Conservation (phyloP, 2,113 vertebrate species). For the Girardinichthys multiradiatus region DNA sequence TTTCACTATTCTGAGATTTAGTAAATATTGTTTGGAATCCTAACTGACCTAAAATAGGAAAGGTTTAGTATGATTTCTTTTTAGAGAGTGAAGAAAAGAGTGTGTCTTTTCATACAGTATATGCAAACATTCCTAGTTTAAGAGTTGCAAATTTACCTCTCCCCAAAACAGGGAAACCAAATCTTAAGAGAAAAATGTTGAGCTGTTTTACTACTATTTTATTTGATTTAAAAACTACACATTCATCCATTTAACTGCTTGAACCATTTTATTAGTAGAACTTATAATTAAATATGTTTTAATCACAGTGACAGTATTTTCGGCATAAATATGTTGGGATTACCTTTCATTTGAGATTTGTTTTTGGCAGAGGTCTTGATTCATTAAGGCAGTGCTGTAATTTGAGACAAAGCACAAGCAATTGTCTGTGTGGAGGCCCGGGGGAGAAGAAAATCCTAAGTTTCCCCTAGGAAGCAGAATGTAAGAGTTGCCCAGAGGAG, state of each 20-base stretch:
- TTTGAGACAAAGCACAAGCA: constrained; percentile 43
- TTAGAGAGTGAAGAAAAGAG: neutral
- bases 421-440: constrained; percentile 32
- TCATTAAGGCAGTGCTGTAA: constrained; percentile 48
- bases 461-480: constrained; percentile 72
- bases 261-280: neutral
- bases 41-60: no score
- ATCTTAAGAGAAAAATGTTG: no score
- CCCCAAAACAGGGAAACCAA: neutral
- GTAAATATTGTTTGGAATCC: no score
- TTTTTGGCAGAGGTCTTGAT: constrained; percentile 33
- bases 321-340: neutral
- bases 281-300: neutral
- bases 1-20: no score
- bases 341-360: constrained; percentile 23
- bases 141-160: neutral
- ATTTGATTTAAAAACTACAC: neutral
- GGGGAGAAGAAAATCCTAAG: constrained; percentile 47
- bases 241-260: neutral
- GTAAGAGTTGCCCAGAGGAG: constrained; percentile 91
- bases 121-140: neutral
- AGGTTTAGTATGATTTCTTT: no score
- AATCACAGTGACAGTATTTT: constrained; percentile 4
- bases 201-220: neutral
- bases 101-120: neutral